phyloP scores from a whole-genome alignment of 1,140 invertebrate genomes.

The Papilio xuthus region DNA sequence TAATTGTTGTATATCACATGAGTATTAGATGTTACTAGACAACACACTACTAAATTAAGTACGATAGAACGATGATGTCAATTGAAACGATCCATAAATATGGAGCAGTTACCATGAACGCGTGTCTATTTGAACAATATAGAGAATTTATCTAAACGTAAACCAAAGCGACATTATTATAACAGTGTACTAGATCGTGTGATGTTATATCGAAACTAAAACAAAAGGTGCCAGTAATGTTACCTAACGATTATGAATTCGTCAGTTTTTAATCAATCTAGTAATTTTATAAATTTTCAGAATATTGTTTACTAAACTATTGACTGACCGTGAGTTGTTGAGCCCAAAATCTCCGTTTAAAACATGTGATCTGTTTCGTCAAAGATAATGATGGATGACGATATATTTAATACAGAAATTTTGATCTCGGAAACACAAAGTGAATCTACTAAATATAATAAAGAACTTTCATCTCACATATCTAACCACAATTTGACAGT shows the following conservation, averaged over 20 bases:
- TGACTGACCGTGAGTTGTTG: no score
- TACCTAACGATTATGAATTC: neutral
- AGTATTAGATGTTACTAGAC: neutral
- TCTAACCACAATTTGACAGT: no score
- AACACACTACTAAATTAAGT: slow-evolving; percentile 4
- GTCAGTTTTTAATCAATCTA: neutral
- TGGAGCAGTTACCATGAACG: slow-evolving; percentile 22
- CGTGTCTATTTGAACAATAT: neutral
- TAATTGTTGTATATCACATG: neutral
- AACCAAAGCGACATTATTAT: neutral
- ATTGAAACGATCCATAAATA: slow-evolving; percentile 25
- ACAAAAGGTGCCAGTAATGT: slow-evolving; percentile 21
- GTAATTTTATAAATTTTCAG: neutral
- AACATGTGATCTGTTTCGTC: no score
- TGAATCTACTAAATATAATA: no score
- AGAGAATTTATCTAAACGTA: slow-evolving; percentile 12
- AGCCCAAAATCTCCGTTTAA: no score
- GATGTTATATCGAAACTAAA: slow-evolving; percentile 29
- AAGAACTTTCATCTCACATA: no score
- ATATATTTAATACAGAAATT: no score
- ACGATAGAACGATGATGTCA: slow-evolving; percentile 28
- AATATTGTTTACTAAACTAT: neutral
- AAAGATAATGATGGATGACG: no score
- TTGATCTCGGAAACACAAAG: no score
- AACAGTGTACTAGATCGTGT: neutral